Evolutionary conservation across 2,113 vertebrate genomes (phyloP).

Genomic region (Cottus gobio): DNA sequence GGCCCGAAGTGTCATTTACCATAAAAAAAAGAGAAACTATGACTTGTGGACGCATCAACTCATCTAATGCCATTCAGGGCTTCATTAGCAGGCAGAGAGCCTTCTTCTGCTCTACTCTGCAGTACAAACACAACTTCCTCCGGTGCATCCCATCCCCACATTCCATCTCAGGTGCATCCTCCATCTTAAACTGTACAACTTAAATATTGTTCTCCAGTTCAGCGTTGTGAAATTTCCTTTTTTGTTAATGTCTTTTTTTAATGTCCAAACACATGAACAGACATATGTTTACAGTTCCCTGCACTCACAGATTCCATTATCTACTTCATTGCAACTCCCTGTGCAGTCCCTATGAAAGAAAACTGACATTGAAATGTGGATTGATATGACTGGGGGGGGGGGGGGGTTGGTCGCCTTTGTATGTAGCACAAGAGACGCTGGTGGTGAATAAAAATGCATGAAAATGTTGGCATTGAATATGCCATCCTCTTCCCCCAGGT

Average conservation of each 20-base stretch:
- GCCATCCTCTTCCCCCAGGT: conserved; percentile 29
- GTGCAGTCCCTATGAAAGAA: conserved; percentile 49
- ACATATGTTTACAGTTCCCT: conserved; percentile 17
- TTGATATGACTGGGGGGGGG: conserved; percentile 58
- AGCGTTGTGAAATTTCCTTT: not conserved
- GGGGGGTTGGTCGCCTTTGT: conserved; percentile 45
- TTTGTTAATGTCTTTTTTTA: conserved; percentile 8
- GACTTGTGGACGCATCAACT: conserved; percentile 39
- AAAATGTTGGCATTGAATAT: conserved; percentile 62
- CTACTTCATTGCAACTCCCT: conserved; percentile 51
- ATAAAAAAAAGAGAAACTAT: conserved; percentile 65
- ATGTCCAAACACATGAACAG: not conserved
- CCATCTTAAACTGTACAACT: conserved; percentile 7
- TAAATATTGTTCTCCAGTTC: conserved; percentile 1
- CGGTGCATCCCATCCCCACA: not conserved
- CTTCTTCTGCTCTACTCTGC: conserved; percentile 22
- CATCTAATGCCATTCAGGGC: conserved; percentile 54
- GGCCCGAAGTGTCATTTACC: conserved; percentile 52
- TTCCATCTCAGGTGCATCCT: conserved; percentile 13
- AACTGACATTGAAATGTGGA: conserved; percentile 68
- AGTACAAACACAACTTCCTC: not conserved
- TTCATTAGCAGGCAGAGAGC: conserved; percentile 61
- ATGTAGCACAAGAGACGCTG: conserved; percentile 51
- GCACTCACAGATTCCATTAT: conserved; percentile 30
- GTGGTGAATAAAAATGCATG: conserved; percentile 65